Conservation (phyloP, 2,797 vertebrate genomes). For the Xenops minutus region DNA sequence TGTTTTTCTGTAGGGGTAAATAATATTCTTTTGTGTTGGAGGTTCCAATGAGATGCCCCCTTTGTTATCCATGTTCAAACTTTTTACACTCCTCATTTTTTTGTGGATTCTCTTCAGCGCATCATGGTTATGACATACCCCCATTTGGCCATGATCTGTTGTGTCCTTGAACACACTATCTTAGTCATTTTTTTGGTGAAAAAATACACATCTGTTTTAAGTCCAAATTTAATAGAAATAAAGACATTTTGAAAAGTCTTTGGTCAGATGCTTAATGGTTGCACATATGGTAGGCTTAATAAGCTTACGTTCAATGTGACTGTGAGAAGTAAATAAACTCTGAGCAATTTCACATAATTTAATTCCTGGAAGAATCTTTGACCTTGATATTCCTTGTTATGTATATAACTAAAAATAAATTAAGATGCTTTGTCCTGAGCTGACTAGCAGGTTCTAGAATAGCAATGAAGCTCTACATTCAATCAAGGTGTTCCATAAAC, state of each 20-base stretch:
- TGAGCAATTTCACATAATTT: slow-evolving; percentile 24
- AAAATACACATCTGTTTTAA: not conserved
- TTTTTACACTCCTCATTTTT: not conserved
- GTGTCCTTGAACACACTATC: not conserved
- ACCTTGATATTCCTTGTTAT: slow-evolving; percentile 25
- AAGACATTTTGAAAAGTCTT: not conserved
- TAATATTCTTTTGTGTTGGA: not conserved
- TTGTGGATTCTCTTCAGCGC: not conserved
- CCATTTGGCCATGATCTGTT: not conserved
- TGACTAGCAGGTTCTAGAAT: not conserved
- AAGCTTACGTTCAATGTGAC: not conserved
- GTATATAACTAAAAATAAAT: slow-evolving; percentile 45
- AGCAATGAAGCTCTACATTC: not conserved
- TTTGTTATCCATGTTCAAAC: not conserved
- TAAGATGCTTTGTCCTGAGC: slow-evolving; percentile 26
- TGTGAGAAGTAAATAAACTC: slow-evolving; percentile 28
- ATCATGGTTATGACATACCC: not conserved
- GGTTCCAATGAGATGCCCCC: not conserved
- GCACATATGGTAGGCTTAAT: slow-evolving; percentile 1
- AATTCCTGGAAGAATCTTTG: slow-evolving; percentile 13
- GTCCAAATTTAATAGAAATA: not conserved
- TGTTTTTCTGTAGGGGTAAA: not conserved
- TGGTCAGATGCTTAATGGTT: not conserved
- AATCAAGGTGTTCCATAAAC: slow-evolving; percentile 35
- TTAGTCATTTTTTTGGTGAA: not conserved